Conservation (phyloP, 53 echinoderm and acorn worm genomes). For the Zoroaster sp. region DNA sequence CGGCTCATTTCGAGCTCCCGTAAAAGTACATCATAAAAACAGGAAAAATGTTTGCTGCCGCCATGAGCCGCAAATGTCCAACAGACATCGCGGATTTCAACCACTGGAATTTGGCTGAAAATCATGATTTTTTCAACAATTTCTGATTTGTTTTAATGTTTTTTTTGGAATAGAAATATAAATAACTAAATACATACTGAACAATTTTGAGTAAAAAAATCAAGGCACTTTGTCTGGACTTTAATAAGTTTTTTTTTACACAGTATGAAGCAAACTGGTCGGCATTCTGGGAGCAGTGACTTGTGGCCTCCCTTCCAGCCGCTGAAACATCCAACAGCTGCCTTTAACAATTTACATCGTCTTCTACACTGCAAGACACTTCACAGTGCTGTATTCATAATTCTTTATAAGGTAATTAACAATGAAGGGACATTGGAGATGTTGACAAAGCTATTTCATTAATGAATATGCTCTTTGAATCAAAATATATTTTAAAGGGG, state of each 20-base stretch:
- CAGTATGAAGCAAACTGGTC: constrained; percentile 82
- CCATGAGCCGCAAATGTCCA: background rate
- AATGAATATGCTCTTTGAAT: background rate
- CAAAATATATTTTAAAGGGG: background rate
- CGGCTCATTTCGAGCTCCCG: no score
- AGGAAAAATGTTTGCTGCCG: no score
- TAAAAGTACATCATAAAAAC: no score
- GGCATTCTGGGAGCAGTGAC: constrained; percentile 61
- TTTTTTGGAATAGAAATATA: background rate
- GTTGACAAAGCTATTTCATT: background rate
- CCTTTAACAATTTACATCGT: constrained; percentile 59
- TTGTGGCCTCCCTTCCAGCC: constrained; percentile 94
- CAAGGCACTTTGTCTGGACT: background rate
- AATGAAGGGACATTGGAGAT: no score
- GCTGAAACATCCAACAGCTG: constrained; percentile 62
- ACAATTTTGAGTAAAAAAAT: background rate
- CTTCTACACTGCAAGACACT: constrained; percentile 80
- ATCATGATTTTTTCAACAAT: background rate
- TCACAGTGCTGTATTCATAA: constrained; percentile 76
- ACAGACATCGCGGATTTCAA: background rate
- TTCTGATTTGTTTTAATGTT: background rate
- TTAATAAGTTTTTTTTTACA: background rate
- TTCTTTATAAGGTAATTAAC: constrained; percentile 89
- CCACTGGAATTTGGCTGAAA: background rate
- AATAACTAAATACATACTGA: background rate